phyloP scores from a whole-genome alignment of 2,888 invertebrate species.

The Brassicogethes aeneus region DNA sequence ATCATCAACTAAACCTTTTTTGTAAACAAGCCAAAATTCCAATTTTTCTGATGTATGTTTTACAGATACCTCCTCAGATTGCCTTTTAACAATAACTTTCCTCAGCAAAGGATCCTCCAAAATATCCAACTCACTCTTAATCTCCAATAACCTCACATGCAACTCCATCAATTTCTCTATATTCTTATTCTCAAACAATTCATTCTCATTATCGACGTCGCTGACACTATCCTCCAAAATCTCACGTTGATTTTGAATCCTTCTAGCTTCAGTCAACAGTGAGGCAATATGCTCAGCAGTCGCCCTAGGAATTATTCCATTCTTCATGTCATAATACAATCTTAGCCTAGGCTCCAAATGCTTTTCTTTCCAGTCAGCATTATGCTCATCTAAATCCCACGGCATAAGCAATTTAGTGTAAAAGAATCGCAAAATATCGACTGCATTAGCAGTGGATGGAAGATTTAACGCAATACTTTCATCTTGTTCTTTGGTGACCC shows the following conservation, averaged over 20 bases:
- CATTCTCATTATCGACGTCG: conserved; percentile 20
- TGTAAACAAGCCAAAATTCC: conserved; percentile 42
- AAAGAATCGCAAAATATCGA: conserved; percentile 58
- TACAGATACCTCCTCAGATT: conserved; percentile 16
- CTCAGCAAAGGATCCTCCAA: conserved; percentile 51
- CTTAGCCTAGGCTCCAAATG: conserved; percentile 48
- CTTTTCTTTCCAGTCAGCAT: conserved; percentile 47
- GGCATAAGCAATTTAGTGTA: conserved; percentile 60
- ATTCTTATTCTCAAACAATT: conserved; percentile 22
- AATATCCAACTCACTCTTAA: conserved; percentile 50
- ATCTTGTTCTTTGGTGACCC: conserved; percentile 55
- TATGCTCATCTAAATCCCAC: conserved; percentile 58
- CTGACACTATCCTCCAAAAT: conserved; percentile 39
- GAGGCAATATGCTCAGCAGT: conserved; percentile 45
- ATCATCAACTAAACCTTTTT: conserved; percentile 40
- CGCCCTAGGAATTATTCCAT: conserved; percentile 43
- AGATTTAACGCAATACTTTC: conserved; percentile 49
- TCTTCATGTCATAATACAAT: conserved; percentile 50
- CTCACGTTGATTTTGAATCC: conserved; percentile 42
- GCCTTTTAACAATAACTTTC: conserved; percentile 36
- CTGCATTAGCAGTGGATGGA: conserved; percentile 51
- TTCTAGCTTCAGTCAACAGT: conserved; percentile 46
- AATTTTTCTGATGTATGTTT: conserved; percentile 12
- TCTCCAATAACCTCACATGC: conserved; percentile 48
- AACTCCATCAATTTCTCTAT: conserved; percentile 46